Conservation (phyloP, 1,140 invertebrate genomes). For the Drosophila albomicans region DNA sequence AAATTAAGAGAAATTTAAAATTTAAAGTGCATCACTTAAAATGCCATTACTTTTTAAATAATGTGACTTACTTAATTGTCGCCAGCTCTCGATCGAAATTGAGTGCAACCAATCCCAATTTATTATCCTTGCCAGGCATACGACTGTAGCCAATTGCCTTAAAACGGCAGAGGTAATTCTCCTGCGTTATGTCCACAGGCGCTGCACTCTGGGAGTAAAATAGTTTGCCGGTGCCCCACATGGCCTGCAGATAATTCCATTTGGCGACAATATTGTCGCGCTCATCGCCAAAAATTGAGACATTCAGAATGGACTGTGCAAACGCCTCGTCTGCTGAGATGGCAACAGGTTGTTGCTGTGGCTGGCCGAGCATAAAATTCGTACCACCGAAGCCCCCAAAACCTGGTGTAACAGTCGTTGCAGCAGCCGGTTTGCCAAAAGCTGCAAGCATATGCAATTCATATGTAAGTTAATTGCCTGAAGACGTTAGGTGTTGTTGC, state of each 20-base stretch:
- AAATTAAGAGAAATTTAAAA: too few relatives aligned
- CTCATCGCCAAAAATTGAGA: constrained; percentile 96
- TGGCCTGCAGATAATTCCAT: constrained; percentile 97
- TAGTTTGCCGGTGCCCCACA: constrained; percentile 93
- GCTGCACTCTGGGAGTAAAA: constrained; percentile 90
- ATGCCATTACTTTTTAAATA: too few relatives aligned
- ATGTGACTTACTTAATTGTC: constrained; percentile 64
- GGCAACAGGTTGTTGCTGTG: constrained; percentile 87
- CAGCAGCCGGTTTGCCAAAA: constrained; percentile 74
- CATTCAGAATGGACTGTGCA: constrained; percentile 92
- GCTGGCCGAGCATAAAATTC: constrained; percentile 84
- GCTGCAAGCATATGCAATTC: constrained; percentile 45
- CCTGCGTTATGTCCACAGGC: constrained; percentile 92
- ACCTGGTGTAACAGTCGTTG: constrained; percentile 82
- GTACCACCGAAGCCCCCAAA: constrained; percentile 86
- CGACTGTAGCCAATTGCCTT: constrained; percentile 96
- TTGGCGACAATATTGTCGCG: constrained; percentile 95
- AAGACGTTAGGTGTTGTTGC: not conserved
- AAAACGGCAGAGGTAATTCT: constrained; percentile 96
- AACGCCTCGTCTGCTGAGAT: constrained; percentile 89
- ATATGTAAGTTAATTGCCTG: constrained; percentile 18
- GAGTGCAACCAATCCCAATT: constrained; percentile 94
- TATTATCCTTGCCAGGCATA: constrained; percentile 92
- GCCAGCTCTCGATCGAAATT: constrained; percentile 89
- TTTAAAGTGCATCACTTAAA: too few relatives aligned